A percentile compares a stretch with the other conserved stretches of the same genome.
These are phyloP conservation scores for Nipponia nippon DNA, from an alignment of 2,113 vertebrate genomes.

Conservation along the genomic window DNA sequence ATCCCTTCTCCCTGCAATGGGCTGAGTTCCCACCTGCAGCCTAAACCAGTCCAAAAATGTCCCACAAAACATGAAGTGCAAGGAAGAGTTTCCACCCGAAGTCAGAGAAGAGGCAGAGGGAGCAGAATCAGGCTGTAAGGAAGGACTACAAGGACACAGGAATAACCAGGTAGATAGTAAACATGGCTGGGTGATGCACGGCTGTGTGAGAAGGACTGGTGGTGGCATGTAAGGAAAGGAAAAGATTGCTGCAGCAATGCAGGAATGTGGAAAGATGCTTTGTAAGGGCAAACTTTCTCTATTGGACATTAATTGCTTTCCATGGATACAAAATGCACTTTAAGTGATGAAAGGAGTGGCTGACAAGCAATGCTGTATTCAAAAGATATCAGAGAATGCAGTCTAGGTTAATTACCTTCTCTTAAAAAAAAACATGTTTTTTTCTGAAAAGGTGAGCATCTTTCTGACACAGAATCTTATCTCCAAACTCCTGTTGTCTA, in stretches of 20 bases:
- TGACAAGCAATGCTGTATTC: neutral
- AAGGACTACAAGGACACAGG: neutral
- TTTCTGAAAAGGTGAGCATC: neutral
- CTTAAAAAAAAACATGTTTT: neutral
- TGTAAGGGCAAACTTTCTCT: neutral
- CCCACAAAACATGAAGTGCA: neutral
- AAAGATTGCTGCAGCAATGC: fast-evolving
- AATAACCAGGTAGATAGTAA: neutral
- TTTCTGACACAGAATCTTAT: neutral
- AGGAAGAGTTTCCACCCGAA: neutral
- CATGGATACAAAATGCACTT: neutral
- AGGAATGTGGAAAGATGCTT: neutral
- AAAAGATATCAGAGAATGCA: neutral
- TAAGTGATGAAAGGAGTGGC: neutral
- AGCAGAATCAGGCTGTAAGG: neutral
- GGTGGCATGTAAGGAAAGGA: neutral
- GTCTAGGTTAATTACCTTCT: neutral
- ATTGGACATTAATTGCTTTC: neutral
- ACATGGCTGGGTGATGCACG: neutral
- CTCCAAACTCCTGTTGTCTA: neutral
- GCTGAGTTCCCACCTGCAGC: neutral
- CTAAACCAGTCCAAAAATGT: neutral
- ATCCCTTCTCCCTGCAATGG: neutral
- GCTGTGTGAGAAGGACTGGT: neutral
- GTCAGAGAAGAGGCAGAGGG: neutral